Conservation (phyloP, 1,140 invertebrate genomes). For the Bombus sylvicola region DNA sequence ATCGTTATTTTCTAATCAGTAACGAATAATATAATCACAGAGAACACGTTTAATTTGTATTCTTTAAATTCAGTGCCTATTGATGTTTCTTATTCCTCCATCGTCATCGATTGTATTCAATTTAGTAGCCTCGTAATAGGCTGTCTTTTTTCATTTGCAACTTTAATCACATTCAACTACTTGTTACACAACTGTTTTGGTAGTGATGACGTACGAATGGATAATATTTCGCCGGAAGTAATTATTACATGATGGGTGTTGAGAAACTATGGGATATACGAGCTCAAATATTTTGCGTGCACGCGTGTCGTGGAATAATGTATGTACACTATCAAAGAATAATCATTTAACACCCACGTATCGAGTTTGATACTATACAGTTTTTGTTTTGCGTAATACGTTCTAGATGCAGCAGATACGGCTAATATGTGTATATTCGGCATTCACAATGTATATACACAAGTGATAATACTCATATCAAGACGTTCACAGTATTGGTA, state of each 20-base stretch:
- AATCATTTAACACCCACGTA: conserved; percentile 29
- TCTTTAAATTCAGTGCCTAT: background rate
- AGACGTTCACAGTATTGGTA: background rate
- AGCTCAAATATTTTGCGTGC: conserved; percentile 53
- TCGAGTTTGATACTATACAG: conserved; percentile 24
- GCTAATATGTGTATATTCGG: background rate
- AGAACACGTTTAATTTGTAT: background rate
- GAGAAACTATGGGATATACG: conserved; percentile 31
- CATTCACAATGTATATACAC: background rate
- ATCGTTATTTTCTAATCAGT: background rate
- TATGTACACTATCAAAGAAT: background rate
- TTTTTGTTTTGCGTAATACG: conserved; percentile 26
- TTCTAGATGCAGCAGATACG: background rate
- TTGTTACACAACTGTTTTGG: conserved; percentile 13
- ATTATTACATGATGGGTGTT: conserved; percentile 29
- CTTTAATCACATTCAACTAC: background rate
- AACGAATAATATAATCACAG: background rate
- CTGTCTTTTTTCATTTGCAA: background rate
- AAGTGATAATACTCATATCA: background rate
- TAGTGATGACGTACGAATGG: conserved; percentile 7
- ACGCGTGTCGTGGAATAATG: conserved; percentile 18
- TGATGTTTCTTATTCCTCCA: too few relatives aligned
- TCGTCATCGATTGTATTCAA: background rate
- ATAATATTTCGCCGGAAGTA: conserved; percentile 31
- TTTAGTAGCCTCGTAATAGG: background rate